Conservation (phyloP, 2,797 vertebrate genomes). For the Ambastaia sidthimunki region DNA sequence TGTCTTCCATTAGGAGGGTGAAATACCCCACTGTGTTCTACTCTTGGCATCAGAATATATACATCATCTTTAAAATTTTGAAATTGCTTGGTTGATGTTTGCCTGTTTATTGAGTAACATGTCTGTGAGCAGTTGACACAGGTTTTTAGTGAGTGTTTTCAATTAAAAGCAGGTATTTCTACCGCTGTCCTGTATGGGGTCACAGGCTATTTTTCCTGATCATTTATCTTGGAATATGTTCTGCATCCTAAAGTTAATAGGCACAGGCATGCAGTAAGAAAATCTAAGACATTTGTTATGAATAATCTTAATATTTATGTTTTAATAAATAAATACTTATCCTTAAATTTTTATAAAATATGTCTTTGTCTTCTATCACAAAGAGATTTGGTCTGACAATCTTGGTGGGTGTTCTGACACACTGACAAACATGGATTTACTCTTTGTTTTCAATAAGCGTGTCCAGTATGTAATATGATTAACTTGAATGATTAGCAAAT, state of each 20-base stretch:
- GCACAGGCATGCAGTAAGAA: not conserved
- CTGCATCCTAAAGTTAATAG: not conserved
- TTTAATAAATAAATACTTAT: no score
- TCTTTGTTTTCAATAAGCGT: not conserved
- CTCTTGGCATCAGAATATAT: slow-evolving; percentile 65
- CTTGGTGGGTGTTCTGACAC: not conserved
- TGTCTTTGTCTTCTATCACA: no score
- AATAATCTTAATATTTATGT: no score
- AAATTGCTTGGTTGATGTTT: slow-evolving; percentile 57
- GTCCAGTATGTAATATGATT: slow-evolving; percentile 6
- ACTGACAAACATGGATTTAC: slow-evolving; percentile 1
- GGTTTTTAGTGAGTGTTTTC: slow-evolving; percentile 49
- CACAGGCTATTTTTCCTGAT: slow-evolving; percentile 59
- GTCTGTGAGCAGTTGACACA: slow-evolving; percentile 56
- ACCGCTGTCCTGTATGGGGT: slow-evolving; percentile 47
- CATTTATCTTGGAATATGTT: slow-evolving; percentile 4
- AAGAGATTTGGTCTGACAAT: not conserved
- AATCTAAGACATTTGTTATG: not conserved
- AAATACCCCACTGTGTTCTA: slow-evolving; percentile 68
- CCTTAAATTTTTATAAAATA: no score
- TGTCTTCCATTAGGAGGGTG: slow-evolving; percentile 71
- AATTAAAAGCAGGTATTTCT: slow-evolving; percentile 37
- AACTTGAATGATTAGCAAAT: slow-evolving; percentile 22
- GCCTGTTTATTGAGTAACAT: slow-evolving; percentile 64
- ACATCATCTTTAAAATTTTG: slow-evolving; percentile 56